These are phyloP conservation scores for Drosophila paranaensis DNA, from an alignment of 2,888 invertebrate genomes.

Conservation along the genomic window DNA sequence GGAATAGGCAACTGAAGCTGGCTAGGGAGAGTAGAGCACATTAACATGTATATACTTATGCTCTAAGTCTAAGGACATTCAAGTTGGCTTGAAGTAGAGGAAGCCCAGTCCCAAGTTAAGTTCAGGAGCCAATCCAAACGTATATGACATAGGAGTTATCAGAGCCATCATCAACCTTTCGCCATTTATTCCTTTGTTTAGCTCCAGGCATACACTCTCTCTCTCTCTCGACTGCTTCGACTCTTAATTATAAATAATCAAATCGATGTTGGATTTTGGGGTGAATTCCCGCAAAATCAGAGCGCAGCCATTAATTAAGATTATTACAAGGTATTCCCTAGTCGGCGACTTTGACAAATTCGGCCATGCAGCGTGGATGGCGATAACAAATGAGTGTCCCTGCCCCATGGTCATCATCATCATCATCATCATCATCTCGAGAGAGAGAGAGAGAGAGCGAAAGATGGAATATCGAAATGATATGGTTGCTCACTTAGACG, in stretches of 20 bases:
- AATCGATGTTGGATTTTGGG: neutral
- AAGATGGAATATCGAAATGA: conserved; percentile 46
- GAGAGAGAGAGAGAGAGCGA: conserved; percentile 8
- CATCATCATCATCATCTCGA: neutral
- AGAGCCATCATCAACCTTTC: neutral
- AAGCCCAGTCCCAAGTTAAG: neutral
- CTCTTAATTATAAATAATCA: conserved; percentile 4
- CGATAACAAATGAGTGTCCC: conserved; percentile 51
- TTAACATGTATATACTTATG: no score
- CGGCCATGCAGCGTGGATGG: conserved; percentile 27
- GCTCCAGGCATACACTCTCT: neutral
- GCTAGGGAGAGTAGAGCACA: no score
- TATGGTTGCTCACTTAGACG: conserved; percentile 50
- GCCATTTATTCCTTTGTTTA: neutral
- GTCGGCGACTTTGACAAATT: conserved; percentile 58
- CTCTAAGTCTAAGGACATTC: no score
- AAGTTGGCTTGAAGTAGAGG: no score
- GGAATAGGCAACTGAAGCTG: neutral
- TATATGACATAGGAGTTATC: neutral
- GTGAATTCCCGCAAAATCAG: conserved; percentile 2
- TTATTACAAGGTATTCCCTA: conserved; percentile 25
- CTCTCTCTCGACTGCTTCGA: neutral
- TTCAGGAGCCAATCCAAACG: neutral
- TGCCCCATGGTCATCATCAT: conserved; percentile 33
- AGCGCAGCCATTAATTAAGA: conserved; percentile 2